Evolutionary conservation across 2,888 invertebrate genomes (phyloP), one percentile per base, ranked within the genome.

Genomic region (Cremastinae sp.): DNA sequence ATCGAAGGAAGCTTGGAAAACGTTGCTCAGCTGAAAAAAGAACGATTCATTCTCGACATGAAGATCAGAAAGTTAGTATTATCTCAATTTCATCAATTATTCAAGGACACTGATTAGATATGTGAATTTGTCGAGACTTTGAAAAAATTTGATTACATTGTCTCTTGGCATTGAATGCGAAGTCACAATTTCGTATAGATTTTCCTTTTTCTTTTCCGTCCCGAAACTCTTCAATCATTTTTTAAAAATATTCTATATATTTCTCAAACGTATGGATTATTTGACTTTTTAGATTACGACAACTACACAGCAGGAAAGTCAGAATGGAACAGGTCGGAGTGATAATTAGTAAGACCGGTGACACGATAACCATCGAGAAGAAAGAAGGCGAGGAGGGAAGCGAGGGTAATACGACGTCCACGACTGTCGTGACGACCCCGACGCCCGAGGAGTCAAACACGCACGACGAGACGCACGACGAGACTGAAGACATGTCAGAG

Each of bases 41-140:
- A 98, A 86, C 94, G 97, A 82, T 98, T 98, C 92, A 92, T 97
- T 75, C 92, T 97, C 84, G 98, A 98, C 86, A 96, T 96, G 86
- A 97, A 97, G 91, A 94, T 98, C 55, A 92, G 98, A 87, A 97
- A 97, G 94, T 96, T 90, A 90, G 94, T 93, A 66, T 39, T 35
- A 41, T 1, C n/a, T 35, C 28, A 10, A 3, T n/a, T 47, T 16
- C 4, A 39, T n/a, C 10, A 12, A 55, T 5, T 9, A 2, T 47
- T 7, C 47, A 47, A 55, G 58, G 16, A 41, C 10, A 18, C 28
- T 65, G 12, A 70, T 37, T 53, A 53, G 9, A 74, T 73, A n/a
- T n/a, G n/a, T n/a, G n/a, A n/a, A n/a, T n/a, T n/a, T n/a, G n/a
- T n/a, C n/a, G n/a, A n/a, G n/a, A n/a, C n/a, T n/a, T n/a, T n/a